Evolutionary conservation across 2,888 invertebrate genomes (phyloP).

Genomic region (Brachylomia viminalis): DNA sequence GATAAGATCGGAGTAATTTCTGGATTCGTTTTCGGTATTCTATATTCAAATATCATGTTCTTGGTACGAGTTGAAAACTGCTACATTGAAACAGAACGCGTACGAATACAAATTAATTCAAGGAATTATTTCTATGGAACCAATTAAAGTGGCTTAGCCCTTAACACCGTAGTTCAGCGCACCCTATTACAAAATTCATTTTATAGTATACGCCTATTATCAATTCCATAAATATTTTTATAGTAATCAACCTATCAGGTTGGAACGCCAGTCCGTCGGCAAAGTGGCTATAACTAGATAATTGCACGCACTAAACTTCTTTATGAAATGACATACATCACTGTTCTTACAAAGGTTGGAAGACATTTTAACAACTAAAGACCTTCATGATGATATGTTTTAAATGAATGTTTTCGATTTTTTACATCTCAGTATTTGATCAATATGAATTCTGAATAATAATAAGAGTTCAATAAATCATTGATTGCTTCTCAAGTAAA

Average conservation of each 20-base stretch:
- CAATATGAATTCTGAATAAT: neutral
- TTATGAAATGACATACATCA: slow-evolving; percentile 82
- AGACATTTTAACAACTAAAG: slow-evolving; percentile 50
- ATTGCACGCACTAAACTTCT: slow-evolving; percentile 80
- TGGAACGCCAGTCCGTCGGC: slow-evolving; percentile 78
- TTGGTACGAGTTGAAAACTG: slow-evolving; percentile 1
- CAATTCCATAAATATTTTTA: slow-evolving; percentile 85
- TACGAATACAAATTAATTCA: slow-evolving; percentile 19
- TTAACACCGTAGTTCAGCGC: slow-evolving; percentile 60
- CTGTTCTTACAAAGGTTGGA: slow-evolving; percentile 65
- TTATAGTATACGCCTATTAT: slow-evolving; percentile 70
- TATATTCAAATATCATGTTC: slow-evolving; percentile 15
- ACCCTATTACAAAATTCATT: slow-evolving; percentile 73
- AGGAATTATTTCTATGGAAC: slow-evolving; percentile 22
- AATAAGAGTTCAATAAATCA: slow-evolving; percentile 5
- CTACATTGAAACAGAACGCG: neutral
- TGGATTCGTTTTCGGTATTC: slow-evolving; percentile 9
- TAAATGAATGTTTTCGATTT: slow-evolving; percentile 11
- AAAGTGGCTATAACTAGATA: slow-evolving; percentile 79
- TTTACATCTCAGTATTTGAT: slow-evolving; percentile 4
- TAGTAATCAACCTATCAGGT: slow-evolving; percentile 85
- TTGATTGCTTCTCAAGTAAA: neutral
- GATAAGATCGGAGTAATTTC: slow-evolving; percentile 37
- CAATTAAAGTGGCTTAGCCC: slow-evolving; percentile 29
- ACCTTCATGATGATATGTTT: slow-evolving; percentile 21